Conservation (phyloP, 2,113 vertebrate species). For the Pica pica region DNA sequence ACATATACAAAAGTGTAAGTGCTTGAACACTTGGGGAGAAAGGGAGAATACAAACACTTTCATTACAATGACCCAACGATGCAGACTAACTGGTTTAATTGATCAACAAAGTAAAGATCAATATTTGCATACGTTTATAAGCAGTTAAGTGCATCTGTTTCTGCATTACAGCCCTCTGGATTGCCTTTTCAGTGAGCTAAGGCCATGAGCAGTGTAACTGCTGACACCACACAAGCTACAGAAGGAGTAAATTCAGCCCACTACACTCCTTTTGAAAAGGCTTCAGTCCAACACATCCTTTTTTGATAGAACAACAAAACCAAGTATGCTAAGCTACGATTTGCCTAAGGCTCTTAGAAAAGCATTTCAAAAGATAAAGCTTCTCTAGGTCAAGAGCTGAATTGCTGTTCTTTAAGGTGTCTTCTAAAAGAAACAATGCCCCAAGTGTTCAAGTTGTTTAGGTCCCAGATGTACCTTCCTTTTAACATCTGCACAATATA, state of each 20-base stretch:
- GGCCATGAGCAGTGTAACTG: neutral
- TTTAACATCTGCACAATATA: constrained; percentile 41
- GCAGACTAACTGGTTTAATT: neutral
- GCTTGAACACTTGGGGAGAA: neutral
- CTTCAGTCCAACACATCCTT: neutral
- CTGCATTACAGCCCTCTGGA: neutral
- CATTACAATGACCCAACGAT: neutral
- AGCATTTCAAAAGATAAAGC: constrained; percentile 23
- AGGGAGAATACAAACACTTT: neutral
- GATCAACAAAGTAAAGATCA: neutral
- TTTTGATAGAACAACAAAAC: neutral
- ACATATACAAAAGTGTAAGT: neutral
- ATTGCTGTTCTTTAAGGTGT: constrained; percentile 21
- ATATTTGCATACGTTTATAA: neutral
- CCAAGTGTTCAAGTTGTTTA: constrained; percentile 1
- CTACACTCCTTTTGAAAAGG: neutral
- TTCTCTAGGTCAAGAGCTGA: constrained; percentile 22
- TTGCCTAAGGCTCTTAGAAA: constrained; percentile 32
- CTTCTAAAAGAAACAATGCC: constrained; percentile 45
- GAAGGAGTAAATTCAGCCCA: neutral
- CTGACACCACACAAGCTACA: neutral
- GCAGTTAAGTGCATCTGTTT: neutral
- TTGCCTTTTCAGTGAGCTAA: neutral
- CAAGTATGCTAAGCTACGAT: neutral
- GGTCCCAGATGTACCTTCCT: constrained; percentile 5